These are phyloP conservation scores for Pangasius djambal DNA, from an alignment of 2,797 vertebrate genomes.

Conservation along the genomic window DNA sequence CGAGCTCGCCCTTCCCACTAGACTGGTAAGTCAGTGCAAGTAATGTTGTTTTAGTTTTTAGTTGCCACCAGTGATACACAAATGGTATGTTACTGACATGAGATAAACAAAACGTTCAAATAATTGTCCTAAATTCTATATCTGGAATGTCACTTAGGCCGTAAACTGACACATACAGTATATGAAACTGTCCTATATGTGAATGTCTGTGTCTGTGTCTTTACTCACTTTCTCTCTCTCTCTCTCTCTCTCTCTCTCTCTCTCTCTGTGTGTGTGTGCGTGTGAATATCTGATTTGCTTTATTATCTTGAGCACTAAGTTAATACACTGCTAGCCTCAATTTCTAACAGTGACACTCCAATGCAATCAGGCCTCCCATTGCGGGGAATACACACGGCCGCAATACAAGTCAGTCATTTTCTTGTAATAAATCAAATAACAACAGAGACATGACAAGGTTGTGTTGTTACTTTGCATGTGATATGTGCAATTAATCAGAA, in stretches of 20 bases:
- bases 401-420: constrained; percentile 18
- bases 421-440: constrained; percentile 27
- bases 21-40: too few relatives aligned
- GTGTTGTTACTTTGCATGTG: constrained; percentile 17
- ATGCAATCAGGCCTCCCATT: background rate
- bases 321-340: constrained; percentile 24
- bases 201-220: background rate
- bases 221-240: background rate
- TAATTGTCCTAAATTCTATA: too few relatives aligned
- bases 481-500: constrained; percentile 27
- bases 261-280: background rate
- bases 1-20: background rate
- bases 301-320: constrained; percentile 26
- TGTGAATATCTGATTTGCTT: constrained; percentile 1
- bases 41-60: background rate
- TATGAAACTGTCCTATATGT: background rate
- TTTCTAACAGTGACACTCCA: background rate
- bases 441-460: constrained; percentile 10
- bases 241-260: too few relatives aligned
- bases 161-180: background rate
- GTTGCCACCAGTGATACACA: background rate
- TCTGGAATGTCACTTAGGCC: too few relatives aligned
- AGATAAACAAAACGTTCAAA: background rate
- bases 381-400: background rate
- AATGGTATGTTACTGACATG: background rate